Evolutionary conservation across 2,113 vertebrate genomes (phyloP), one percentile per base, ranked within the genome.

Genomic region (human): DNA sequence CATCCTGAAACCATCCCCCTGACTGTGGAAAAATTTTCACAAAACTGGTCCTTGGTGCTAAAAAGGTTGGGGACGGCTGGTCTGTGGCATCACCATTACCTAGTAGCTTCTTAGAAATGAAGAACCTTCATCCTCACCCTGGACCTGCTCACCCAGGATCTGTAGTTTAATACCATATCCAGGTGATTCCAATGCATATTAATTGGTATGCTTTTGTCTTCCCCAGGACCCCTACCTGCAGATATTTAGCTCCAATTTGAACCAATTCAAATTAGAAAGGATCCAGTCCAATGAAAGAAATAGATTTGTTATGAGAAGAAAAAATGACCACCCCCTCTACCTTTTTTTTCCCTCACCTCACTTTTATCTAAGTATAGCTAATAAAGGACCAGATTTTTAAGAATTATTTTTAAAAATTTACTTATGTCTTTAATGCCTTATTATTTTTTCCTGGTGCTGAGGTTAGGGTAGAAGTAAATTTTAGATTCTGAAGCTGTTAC

Each of bases 401-500:
- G 73, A 85, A 38, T 55, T 38, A 70, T 64, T 91, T 92, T 7
- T 0, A 27, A 91, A 95, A 45, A 22, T 38, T 25, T 88, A 43
- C 87, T 72, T 83, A 93, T 45, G 48, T 76, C 50, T 93, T 76
- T 59, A 95, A 76, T 64, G 16, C 55, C 64, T 88, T 66, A 43
- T 75, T 93, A 93, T n/a, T 91, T 96, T 75, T 12, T 32, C 9
- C 13, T 43, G 79, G 66, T 93, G 38, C 55, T 93, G 64, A 78
- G 66, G 78, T 81, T 64, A 72, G 82, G 20, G 13, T 85, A 86
- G 57, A 96, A 93, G 30, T 66, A 68, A 80, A 93, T 93, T 18
- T 35, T 97, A 40, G 64, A 40, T 89, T 68, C 82, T 96, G 87
- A 81, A 92, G 68, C 38, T 89, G 35, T 72, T 85, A 27, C 38